A percentile compares a stretch with the other conserved stretches of the same genome.
These are phyloP conservation scores for Sebastes vulpes DNA, from an alignment of 2,797 vertebrate species.

Conservation along the genomic window DNA sequence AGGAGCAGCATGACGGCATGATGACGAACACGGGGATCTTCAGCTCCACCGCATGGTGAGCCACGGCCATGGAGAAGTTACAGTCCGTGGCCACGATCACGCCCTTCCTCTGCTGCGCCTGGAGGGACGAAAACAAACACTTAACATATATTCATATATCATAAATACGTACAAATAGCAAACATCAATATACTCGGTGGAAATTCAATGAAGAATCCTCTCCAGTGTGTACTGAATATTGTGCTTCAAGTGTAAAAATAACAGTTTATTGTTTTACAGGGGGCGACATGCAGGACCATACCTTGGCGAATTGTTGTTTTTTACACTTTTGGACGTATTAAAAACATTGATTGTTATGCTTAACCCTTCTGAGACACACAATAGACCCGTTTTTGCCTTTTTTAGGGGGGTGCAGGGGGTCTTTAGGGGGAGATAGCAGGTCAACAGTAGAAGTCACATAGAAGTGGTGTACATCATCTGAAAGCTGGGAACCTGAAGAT, in stretches of 20 bases:
- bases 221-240: not conserved
- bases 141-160: not conserved
- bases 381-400: too few species aligned
- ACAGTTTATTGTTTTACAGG: not conserved
- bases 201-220: not conserved
- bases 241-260: not conserved
- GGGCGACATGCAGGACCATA: not conserved
- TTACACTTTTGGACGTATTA: not conserved
- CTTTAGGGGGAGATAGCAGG: too few species aligned
- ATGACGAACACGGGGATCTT: slow-evolving; percentile 90
- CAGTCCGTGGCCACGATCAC: slow-evolving; percentile 92
- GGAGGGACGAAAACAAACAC: not conserved
- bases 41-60: slow-evolving; percentile 90
- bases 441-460: too few species aligned
- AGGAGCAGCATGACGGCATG: slow-evolving; percentile 87
- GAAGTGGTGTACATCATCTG: too few species aligned
- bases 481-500: too few species aligned
- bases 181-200: not conserved
- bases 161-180: not conserved
- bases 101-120: slow-evolving; percentile 93
- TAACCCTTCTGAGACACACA: not conserved
- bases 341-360: not conserved
- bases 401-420: too few species aligned
- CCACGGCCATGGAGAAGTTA: slow-evolving; percentile 92
- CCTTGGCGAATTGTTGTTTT: not conserved